Evolutionary conservation across 2,113 vertebrate species (phyloP), one percentile per base, ranked within the genome.

Genomic region (Coreoperca whiteheadi): DNA sequence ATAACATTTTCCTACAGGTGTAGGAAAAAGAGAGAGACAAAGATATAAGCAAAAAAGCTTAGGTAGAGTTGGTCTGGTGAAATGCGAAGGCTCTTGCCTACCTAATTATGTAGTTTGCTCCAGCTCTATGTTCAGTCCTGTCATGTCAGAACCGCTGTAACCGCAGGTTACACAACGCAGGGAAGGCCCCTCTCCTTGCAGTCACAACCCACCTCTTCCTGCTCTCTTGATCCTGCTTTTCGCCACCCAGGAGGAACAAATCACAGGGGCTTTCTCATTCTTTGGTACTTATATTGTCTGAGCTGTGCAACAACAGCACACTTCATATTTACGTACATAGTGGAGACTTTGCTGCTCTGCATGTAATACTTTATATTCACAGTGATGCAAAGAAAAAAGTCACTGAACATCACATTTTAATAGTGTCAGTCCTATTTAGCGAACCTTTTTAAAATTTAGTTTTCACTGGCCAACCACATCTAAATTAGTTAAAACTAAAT

Each of bases 21-120:
- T 66, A 77, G 37, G 23, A n/a, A 56, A 28, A 54, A 64, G 43
- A 79, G 15, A 23, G 28, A 69, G 23, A 59, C 54, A 63, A 39
- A 56, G 30, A 88, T 32, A 28, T 6, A 28, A 57, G 56, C 34
- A 76, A 34, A 57, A 54, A 67, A 73, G 30, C 23, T n/a, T 39
- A 87, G 94, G 93, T 71, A 89, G 89, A 89, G 78, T 70, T 80
- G 70, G 87, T 90, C 68, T 84, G 88, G 53, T 68, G 91, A 93
- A 93, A 90, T 81, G 79, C 50, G 56, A 77, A 84, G 83, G 69
- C 80, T 89, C 91, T 82, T 81, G 83, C 34, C 82, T 48, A 1
- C 4, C 89, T 94, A 92, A 90, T 94, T 94, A 95, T 87, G 89
- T 67, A 71, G 10, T 88, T 88, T 86, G 89, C 57, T 75, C 2